Evolutionary conservation across 2,113 vertebrate species (phyloP), one percentile per base, ranked within the genome.

Genomic region (Rhynchomys soricoides): DNA sequence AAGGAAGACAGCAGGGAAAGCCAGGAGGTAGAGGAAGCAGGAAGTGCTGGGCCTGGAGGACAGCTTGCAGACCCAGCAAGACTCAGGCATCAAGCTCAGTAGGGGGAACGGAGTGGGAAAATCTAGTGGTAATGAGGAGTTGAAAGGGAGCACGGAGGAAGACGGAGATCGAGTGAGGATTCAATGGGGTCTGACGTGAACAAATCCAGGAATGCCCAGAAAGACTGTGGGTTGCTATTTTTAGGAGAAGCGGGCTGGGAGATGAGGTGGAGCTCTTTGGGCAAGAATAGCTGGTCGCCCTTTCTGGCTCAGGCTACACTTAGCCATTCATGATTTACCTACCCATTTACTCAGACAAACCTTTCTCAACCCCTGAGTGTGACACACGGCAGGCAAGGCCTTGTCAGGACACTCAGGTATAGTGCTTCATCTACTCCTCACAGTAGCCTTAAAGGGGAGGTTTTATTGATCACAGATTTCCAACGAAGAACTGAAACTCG

Each of bases 331-430:
- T 64, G 87, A 57, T 24, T 64, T 50, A 40, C 37, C 50, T n/a
- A 26, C 43, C 70, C 22, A 12, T 17, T 62, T 22, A 24, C 50
- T 45, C 37, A 62, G 83, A 15, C 70, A 50, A 86, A 50, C 37
- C 24, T 74, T 59, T 50, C 55, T 88, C 43, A 89, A 10, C 52
- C 37, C 66, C 75, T 7, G 26, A 43, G 55, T 29, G n/a, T 45
- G 29, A 86, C 7, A 17, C 6, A 4, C 0, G 0, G 34, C 29
- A 21, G 45, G 40, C 17, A 8, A 68, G 43, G 31, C 0, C 22
- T 16, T 57, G 6, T 24, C 26, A 1, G n/a, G 22, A 7, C 13
- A 73, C 78, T 50, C 37, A 5, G 3, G n/a, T 19, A 2, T 31
- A 4, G 55, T 13, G 57, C 29, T 86, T 79, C 37, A 31, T 45